Evolutionary conservation across 2,888 invertebrate genomes (phyloP).

Genomic region (Ypsolopha scabrella): DNA sequence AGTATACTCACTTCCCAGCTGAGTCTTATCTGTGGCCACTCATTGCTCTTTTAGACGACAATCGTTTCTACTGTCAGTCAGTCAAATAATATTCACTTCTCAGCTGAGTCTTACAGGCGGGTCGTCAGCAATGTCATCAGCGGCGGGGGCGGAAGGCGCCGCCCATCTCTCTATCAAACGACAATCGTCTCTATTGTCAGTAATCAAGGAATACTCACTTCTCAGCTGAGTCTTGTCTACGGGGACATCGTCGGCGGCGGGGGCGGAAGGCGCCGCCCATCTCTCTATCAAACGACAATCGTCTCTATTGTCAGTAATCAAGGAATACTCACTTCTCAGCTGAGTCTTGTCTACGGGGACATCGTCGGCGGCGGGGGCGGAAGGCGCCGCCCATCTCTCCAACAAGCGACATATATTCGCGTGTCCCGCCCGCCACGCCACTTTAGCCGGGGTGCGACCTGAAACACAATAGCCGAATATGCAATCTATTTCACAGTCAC

Average conservation of each 20-base stretch:
- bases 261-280: constrained; percentile 12
- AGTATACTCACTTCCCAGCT: no score
- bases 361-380: constrained; percentile 4
- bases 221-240: not conserved
- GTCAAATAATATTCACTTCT: not conserved
- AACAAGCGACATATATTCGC: constrained; percentile 83
- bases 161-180: no score
- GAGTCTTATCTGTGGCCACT: no score
- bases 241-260: constrained; percentile 5
- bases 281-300: no score
- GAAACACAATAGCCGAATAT: not conserved
- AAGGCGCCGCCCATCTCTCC: constrained; percentile 73
- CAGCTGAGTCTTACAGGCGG: no score
- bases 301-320: not conserved
- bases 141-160: not conserved
- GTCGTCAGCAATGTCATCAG: constrained; percentile 5
- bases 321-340: not conserved
- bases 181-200: no score
- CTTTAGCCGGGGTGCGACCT: constrained; percentile 84
- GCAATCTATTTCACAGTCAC: no score
- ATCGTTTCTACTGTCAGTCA: no score
- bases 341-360: not conserved
- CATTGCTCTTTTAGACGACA: no score
- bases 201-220: not conserved
- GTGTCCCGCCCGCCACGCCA: constrained; percentile 93